Conservation (phyloP, 2,888 invertebrate species). For the Psococerastis gibbosa region DNA sequence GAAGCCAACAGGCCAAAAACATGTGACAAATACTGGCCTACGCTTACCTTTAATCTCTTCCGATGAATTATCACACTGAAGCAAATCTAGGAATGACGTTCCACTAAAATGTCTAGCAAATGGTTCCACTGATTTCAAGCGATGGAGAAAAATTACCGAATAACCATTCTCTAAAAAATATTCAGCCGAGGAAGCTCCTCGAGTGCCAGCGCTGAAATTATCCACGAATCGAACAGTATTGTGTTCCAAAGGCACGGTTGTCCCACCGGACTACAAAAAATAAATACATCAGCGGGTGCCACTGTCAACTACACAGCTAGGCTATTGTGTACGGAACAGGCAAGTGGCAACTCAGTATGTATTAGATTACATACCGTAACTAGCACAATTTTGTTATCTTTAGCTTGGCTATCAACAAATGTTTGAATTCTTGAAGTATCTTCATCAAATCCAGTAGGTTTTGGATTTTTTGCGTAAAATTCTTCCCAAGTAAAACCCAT, state of each 20-base stretch:
- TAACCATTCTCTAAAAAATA: conserved; percentile 78
- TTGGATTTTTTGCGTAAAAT: conserved; percentile 60
- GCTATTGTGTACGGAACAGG: no score
- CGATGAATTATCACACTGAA: no score
- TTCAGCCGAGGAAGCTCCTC: conserved; percentile 90
- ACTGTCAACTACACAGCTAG: no score
- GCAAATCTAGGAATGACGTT: conserved; percentile 59
- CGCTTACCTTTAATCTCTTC: conserved; percentile 40
- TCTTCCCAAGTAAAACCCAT: conserved; percentile 54
- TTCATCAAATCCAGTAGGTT: conserved; percentile 58
- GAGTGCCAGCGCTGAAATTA: conserved; percentile 93
- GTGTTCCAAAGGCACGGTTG: conserved; percentile 89
- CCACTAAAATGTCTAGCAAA: conserved; percentile 73
- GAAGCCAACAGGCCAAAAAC: no score
- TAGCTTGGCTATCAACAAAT: conserved; percentile 51
- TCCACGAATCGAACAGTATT: conserved; percentile 96
- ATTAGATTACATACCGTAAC: conserved; percentile 44
- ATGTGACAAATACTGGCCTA: no score
- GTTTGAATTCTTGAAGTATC: conserved; percentile 49
- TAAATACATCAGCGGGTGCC: no score
- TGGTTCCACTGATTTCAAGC: conserved; percentile 77
- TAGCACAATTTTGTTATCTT: conserved; percentile 49
- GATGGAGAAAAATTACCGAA: conserved; percentile 83
- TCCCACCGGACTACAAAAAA: conserved; percentile 71
- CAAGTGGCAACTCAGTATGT: no score